Conservation (phyloP, 2,888 invertebrate species). For the Clivina fossor region DNA sequence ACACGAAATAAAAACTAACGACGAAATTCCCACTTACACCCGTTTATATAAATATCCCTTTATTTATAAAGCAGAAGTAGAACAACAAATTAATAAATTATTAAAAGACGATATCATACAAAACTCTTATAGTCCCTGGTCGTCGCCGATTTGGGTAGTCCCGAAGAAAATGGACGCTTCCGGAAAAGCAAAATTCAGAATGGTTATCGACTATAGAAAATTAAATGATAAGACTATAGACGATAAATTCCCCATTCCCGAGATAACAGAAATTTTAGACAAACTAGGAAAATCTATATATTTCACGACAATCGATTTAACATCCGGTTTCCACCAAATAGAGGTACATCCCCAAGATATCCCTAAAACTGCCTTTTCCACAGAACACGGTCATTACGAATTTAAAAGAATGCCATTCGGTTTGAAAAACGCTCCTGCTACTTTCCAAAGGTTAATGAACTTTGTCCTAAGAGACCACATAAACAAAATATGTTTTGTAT, state of each 20-base stretch:
- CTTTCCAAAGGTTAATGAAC: conserved; percentile 34
- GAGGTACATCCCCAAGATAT: conserved; percentile 37
- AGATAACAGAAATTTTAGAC: conserved; percentile 41
- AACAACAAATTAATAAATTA: conserved; percentile 35
- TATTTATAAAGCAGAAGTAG: conserved; percentile 38
- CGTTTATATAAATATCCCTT: conserved; percentile 38
- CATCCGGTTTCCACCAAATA: conserved; percentile 40
- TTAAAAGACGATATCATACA: conserved; percentile 35
- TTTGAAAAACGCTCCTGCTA: conserved; percentile 30
- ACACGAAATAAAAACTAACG: conserved; percentile 37
- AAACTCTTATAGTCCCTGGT: conserved; percentile 37
- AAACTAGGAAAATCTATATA: conserved; percentile 37
- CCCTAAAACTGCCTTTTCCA: conserved; percentile 40
- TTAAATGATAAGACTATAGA: conserved; percentile 38
- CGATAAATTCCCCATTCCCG: conserved; percentile 38
- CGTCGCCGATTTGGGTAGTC: conserved; percentile 40
- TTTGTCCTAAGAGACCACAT: conserved; percentile 23
- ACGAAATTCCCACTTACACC: conserved; percentile 37
- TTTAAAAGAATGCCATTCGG: conserved; percentile 34
- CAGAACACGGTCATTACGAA: conserved; percentile 20
- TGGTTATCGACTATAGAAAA: conserved; percentile 40
- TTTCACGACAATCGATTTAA: conserved; percentile 32
- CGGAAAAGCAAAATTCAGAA: conserved; percentile 36
- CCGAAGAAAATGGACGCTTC: conserved; percentile 39
- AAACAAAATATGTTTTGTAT: conserved; percentile 30